Conservation (phyloP, 2,113 vertebrate species). For the Gorsachius goisagi region DNA sequence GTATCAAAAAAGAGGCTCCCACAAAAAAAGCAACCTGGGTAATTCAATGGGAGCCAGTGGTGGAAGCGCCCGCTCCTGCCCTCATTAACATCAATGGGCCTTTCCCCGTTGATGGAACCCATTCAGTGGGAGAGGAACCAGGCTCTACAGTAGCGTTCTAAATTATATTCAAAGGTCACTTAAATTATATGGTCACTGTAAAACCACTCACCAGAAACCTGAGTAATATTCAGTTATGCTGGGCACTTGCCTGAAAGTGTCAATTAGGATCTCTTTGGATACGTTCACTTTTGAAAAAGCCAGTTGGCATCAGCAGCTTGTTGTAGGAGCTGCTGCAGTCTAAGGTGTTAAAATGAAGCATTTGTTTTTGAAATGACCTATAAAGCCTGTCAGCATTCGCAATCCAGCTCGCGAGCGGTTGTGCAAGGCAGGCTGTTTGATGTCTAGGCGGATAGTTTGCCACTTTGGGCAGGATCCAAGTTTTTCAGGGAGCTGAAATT, state of each 20-base stretch:
- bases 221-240: slow-evolving; percentile 38
- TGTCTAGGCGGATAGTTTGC: slow-evolving; percentile 4
- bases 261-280: slow-evolving; percentile 61
- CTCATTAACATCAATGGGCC: slow-evolving; percentile 27
- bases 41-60: neutral
- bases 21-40: neutral
- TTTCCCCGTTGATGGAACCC: slow-evolving; percentile 15
- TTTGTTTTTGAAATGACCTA: slow-evolving; percentile 69
- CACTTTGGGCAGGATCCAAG: slow-evolving; percentile 52
- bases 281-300: slow-evolving; percentile 35
- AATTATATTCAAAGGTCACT: slow-evolving; percentile 47
- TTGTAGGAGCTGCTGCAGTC: slow-evolving; percentile 20
- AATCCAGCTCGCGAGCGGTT: neutral
- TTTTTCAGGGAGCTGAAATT: slow-evolving; percentile 48
- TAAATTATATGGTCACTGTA: slow-evolving; percentile 51
- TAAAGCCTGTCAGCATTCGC: slow-evolving; percentile 64
- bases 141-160: slow-evolving; percentile 21
- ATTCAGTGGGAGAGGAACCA: slow-evolving; percentile 7
- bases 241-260: slow-evolving; percentile 50
- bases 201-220: slow-evolving; percentile 5
- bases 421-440: slow-evolving; percentile 35
- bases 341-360: slow-evolving; percentile 61
- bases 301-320: slow-evolving; percentile 22
- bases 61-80: neutral
- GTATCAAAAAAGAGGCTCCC: neutral